These are phyloP conservation scores for Tonatia bakeri DNA, from an alignment of 2,113 vertebrate genomes.

Conservation along the genomic window DNA sequence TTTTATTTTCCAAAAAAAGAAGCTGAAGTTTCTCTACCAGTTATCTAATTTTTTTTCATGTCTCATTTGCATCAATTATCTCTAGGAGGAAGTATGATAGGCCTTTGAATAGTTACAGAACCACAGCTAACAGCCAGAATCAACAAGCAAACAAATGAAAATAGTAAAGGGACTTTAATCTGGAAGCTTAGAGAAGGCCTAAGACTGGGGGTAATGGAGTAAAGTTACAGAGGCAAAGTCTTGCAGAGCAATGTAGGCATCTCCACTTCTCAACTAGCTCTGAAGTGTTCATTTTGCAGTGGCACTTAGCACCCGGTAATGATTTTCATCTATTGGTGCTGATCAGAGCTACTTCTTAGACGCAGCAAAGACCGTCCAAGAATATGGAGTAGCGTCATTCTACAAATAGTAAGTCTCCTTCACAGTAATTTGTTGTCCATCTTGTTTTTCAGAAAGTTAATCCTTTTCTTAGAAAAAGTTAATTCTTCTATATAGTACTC, in stretches of 20 bases:
- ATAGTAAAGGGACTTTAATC: slow-evolving; percentile 37
- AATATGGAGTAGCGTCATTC: not conserved
- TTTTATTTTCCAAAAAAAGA: slow-evolving; percentile 51
- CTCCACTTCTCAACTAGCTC: not conserved
- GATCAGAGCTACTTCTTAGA: not conserved
- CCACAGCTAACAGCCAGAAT: not conserved
- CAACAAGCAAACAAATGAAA: slow-evolving; percentile 28
- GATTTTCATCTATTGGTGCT: not conserved
- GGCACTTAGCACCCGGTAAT: not conserved
- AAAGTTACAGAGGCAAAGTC: not conserved
- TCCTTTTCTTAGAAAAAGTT: not conserved
- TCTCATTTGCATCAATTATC: slow-evolving; percentile 48
- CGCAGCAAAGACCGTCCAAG: not conserved
- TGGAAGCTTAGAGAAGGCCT: not conserved
- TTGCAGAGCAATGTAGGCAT: not conserved
- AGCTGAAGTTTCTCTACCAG: slow-evolving; percentile 23
- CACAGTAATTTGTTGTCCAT: not conserved
- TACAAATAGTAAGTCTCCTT: not conserved
- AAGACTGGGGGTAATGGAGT: not conserved
- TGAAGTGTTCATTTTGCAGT: not conserved
- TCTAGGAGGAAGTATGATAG: slow-evolving; percentile 47
- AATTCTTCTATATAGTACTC: not conserved
- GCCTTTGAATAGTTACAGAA: slow-evolving; percentile 10
- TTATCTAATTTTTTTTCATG: slow-evolving; percentile 8
- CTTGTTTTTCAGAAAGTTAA: not conserved